Evolutionary conservation across 2,113 vertebrate genomes (phyloP), one percentile per base, ranked within the genome.

Genomic region (Galemys pyrenaicus): DNA sequence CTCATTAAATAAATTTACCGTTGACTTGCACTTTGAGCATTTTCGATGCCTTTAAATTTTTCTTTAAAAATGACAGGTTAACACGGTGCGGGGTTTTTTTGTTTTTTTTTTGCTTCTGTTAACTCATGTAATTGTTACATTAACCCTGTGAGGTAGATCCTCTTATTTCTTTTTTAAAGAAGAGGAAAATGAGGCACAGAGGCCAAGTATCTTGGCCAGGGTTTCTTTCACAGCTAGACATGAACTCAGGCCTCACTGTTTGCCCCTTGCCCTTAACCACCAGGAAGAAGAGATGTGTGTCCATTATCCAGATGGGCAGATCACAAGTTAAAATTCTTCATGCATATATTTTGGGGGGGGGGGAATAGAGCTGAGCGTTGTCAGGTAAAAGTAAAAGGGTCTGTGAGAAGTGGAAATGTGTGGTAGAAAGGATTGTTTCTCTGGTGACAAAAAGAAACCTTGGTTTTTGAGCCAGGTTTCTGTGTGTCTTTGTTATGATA

Each of bases 401-500:
- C 62, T 83, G 44, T 84, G 67, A 67, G 75, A 81, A n/a, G 20
- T 32, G 44, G 67, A 56, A 74, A 86, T 62, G 10, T 17, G 30
- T 70, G 74, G 35, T 67, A 17, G 67, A 75, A 78, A 44, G 5
- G 22, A 58, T 13, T 62, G 22, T 64, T 80, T 89, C 68, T 67
- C 41, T 37, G 62, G 4, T 17, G 64, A 68, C 74, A n/a, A 70
- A 81, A 80, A 87, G 81, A 91, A 90, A 54, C 20, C 32, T 58
- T 67, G 67, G 41, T 71, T 82, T 95, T 85, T 20, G 39, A 62
- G 87, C 79, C 82, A 75, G 87, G 26, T 73, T 87, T 91, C 65
- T 85, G 68, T 85, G 56, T 91, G 39, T 60, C 89, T 95, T 73
- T 92, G 74, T 94, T 93, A 26, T 46, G 79, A 73, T 86, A 96